phyloP scores from a whole-genome alignment of 2,797 vertebrate genomes.

The Lacerta bilineata region DNA sequence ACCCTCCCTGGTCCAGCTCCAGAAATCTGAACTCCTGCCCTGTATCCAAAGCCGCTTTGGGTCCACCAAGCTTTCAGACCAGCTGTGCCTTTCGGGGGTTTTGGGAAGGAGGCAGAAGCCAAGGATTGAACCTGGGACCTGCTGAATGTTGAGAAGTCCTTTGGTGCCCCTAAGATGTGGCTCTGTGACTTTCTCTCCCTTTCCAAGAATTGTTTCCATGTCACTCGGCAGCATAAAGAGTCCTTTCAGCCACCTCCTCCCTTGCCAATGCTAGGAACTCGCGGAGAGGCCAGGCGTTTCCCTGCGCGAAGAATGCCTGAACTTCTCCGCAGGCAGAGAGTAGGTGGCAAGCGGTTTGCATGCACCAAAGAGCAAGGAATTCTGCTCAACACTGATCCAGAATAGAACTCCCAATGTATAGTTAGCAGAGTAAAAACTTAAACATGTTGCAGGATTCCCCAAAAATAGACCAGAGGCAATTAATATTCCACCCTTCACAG shows the following conservation, averaged over 20 bases:
- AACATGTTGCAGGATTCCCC: no score
- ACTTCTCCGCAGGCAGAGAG: background rate
- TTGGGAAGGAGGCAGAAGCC: no score
- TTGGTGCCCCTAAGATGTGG: background rate
- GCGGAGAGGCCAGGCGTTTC: background rate
- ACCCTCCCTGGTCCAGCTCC: no score
- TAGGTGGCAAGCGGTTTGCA: background rate
- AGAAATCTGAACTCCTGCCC: no score
- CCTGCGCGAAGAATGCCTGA: background rate
- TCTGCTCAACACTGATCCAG: no score
- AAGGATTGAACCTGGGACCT: background rate
- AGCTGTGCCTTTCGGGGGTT: no score
- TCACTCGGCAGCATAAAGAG: background rate
- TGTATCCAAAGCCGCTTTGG: no score
- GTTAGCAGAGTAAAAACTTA: no score
- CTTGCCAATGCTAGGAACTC: rapidly evolving
- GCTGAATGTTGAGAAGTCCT: background rate
- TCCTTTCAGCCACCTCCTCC: background rate
- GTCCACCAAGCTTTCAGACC: background rate
- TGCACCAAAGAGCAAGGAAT: background rate
- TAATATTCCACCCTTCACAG: no score
- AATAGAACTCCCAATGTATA: no score
- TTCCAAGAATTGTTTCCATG: background rate
- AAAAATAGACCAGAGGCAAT: no score
- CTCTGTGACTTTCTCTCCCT: background rate